A percentile compares a stretch with the other conserved stretches of the same genome.
These are phyloP conservation scores for Helleia helle DNA, from an alignment of 2,888 invertebrate species.

Conservation along the genomic window DNA sequence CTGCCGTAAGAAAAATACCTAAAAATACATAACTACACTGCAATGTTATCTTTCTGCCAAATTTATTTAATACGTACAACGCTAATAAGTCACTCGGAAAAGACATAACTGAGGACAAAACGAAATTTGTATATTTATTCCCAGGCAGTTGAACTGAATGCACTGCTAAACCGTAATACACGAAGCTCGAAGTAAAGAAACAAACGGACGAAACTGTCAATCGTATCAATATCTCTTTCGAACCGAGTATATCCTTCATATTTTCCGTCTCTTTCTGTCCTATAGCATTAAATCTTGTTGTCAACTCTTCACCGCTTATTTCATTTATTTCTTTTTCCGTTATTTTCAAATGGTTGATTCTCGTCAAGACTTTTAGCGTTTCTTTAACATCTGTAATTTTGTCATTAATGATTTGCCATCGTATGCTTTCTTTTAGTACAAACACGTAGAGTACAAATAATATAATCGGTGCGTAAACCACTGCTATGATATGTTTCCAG, in stretches of 20 bases:
- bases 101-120: constrained; percentile 40
- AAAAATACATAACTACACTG: constrained; percentile 40
- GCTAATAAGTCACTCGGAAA: constrained; percentile 53
- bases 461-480: constrained; percentile 40
- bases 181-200: constrained; percentile 49
- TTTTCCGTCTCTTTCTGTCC: constrained; percentile 41
- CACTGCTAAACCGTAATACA: constrained; percentile 47
- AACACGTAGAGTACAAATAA: constrained; percentile 36
- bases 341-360: constrained; percentile 39
- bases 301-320: constrained; percentile 36
- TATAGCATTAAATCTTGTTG: constrained; percentile 37
- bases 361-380: constrained; percentile 35
- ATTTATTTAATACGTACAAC: constrained; percentile 40
- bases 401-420: constrained; percentile 52
- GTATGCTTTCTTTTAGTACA: constrained; percentile 42
- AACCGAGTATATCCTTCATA: constrained; percentile 39
- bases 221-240: constrained; percentile 47
- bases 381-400: constrained; percentile 38
- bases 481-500: constrained; percentile 46
- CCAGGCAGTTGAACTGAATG: constrained; percentile 49
- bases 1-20: constrained; percentile 41
- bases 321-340: constrained; percentile 36
- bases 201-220: constrained; percentile 42
- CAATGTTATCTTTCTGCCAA: constrained; percentile 43
- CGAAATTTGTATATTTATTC: constrained; percentile 51